A percentile compares a stretch with the other conserved stretches of the same genome.
These are phyloP conservation scores for Neria commutata DNA, from an alignment of 2,888 invertebrate genomes.

Conservation along the genomic window DNA sequence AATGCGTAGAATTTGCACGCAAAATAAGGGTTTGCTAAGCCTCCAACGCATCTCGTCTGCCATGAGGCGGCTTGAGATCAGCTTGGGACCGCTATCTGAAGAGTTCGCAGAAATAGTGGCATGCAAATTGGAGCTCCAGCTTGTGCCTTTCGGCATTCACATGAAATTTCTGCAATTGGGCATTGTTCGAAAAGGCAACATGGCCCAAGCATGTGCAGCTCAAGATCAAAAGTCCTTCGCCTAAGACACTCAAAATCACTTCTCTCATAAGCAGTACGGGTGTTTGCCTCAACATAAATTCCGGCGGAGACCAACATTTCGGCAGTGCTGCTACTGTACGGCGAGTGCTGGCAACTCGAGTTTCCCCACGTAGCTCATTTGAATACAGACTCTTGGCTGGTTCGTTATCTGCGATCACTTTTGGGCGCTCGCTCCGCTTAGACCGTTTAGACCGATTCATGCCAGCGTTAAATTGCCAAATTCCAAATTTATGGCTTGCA, in stretches of 20 bases:
- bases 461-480: conserved; percentile 45
- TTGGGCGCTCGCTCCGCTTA: background rate
- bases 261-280: too few relatives aligned
- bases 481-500: conserved; percentile 51
- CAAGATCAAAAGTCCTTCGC: background rate
- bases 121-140: conserved; percentile 2
- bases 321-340: background rate
- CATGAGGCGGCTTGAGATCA: background rate
- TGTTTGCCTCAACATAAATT: conserved; percentile 7
- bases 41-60: background rate
- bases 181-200: too few relatives aligned
- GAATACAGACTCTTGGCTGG: background rate
- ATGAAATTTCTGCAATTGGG: too few relatives aligned
- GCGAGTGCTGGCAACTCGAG: background rate
- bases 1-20: background rate
- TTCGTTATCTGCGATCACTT: background rate
- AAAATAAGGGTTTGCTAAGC: background rate
- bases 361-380: background rate
- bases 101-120: background rate
- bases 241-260: background rate
- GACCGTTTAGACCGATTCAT: conserved; percentile 19
- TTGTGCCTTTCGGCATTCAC: background rate
- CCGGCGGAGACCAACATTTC: background rate
- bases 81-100: background rate
- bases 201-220: background rate